Conservation (phyloP, 2,113 vertebrate species). For the Aspidoscelis tigris region DNA sequence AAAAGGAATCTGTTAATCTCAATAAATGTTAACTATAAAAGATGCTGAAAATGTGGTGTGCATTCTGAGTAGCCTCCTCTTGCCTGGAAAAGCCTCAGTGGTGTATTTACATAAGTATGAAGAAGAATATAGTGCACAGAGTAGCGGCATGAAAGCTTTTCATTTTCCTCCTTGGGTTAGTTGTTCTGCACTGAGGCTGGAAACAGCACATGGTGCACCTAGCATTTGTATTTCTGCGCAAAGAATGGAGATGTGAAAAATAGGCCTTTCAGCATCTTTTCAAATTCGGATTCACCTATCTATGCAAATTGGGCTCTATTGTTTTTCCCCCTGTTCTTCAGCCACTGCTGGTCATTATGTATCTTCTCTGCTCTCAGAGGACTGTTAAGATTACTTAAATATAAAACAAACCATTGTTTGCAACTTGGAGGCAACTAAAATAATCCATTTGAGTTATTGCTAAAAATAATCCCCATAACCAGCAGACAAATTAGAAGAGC, state of each 20-base stretch:
- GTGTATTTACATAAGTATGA: constrained; percentile 5
- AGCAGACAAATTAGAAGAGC: constrained; percentile 6
- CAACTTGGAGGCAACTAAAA: constrained; percentile 18
- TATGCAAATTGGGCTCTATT: constrained; percentile 29
- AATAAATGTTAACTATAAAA: not conserved
- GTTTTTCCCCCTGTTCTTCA: not conserved
- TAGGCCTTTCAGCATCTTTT: constrained; percentile 10
- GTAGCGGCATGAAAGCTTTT: not conserved
- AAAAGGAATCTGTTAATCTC: not conserved
- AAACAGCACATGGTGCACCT: constrained; percentile 2
- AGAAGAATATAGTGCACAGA: not conserved
- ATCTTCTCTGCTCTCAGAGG: not conserved
- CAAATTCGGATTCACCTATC: constrained; percentile 12
- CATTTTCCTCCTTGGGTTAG: not conserved
- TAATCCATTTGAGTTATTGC: constrained; percentile 21
- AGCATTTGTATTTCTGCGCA: constrained; percentile 6
- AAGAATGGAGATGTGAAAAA: not conserved
- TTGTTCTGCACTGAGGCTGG: not conserved
- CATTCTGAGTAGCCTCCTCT: not conserved
- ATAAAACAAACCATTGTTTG: constrained; percentile 17
- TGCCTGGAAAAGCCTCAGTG: not conserved
- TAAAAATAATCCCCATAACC: constrained; percentile 32
- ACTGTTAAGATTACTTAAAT: constrained; percentile 8
- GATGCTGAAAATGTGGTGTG: not conserved
- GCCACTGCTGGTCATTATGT: constrained; percentile 6